Percentiles rank a stretch among this genome's conserved stretches.
Conservation (phyloP, 2,888 invertebrate species). For the Lasiommata megera region DNA sequence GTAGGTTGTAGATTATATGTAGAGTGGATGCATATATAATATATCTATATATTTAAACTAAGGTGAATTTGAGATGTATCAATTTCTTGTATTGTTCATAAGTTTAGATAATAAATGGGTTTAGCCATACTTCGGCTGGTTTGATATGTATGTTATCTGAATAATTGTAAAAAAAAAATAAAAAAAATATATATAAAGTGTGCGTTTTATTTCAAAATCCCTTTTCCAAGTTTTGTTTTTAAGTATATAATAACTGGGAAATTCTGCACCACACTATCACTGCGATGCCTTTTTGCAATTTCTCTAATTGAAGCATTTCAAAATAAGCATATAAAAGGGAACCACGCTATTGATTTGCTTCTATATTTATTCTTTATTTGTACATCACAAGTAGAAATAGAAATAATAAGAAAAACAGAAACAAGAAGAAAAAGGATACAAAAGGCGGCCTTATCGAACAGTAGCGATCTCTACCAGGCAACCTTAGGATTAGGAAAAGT, state of each 20-base stretch:
- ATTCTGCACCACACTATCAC: too few relatives aligned
- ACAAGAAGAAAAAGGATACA: too few relatives aligned
- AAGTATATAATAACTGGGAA: not conserved
- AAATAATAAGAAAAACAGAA: too few relatives aligned
- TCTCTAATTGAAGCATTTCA: too few relatives aligned
- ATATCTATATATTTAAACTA: conserved; percentile 78
- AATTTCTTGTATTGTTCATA: conserved; percentile 81
- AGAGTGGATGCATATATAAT: conserved; percentile 80
- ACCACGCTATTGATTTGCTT: too few relatives aligned
- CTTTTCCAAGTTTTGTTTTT: conserved; percentile 12
- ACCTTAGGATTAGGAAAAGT: too few relatives aligned
- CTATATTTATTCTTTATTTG: too few relatives aligned
- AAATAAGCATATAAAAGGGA: too few relatives aligned
- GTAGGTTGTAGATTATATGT: conserved; percentile 81
- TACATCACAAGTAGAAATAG: too few relatives aligned
- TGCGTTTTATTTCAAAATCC: conserved; percentile 60
- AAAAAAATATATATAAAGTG: conserved; percentile 57
- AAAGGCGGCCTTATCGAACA: too few relatives aligned
- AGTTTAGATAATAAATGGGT: conserved; percentile 82
- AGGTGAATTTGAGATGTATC: conserved; percentile 81
- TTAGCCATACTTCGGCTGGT: conserved; percentile 82
- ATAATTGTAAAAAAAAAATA: conserved; percentile 78
- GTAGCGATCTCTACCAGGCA: too few relatives aligned
- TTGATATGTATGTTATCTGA: conserved; percentile 82
- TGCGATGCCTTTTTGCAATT: too few relatives aligned